phyloP scores from a whole-genome alignment of 2,888 invertebrate genomes.

The Ormyrus thymus region DNA sequence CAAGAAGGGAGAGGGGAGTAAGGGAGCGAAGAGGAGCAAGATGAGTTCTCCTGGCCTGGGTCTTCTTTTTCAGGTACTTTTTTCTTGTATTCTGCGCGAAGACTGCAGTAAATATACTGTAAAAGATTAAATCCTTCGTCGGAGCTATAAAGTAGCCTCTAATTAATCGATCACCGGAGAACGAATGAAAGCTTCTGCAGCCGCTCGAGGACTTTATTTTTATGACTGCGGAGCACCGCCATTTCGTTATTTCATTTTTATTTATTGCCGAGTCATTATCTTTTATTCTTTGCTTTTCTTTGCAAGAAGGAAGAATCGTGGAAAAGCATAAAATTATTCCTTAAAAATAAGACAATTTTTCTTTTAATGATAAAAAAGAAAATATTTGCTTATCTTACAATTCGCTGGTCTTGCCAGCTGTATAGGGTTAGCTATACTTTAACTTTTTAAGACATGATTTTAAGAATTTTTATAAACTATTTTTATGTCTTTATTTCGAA shows the following conservation, averaged over 20 bases:
- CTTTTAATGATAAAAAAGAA: too few relatives aligned
- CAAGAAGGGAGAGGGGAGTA: constrained; percentile 3
- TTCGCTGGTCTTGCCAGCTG: too few relatives aligned
- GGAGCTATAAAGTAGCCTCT: constrained; percentile 29
- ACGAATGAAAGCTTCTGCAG: constrained; percentile 25
- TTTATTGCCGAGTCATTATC: constrained; percentile 9
- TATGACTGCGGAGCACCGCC: constrained; percentile 23
- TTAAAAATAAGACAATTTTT: too few relatives aligned
- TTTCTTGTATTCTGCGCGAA: not conserved
- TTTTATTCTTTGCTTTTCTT: too few relatives aligned
- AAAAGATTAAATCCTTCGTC: constrained; percentile 33
- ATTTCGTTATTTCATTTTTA: constrained; percentile 31
- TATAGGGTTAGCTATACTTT: too few relatives aligned
- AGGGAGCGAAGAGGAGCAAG: constrained; percentile 13
- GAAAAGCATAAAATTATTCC: too few relatives aligned
- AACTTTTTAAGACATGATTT: too few relatives aligned
- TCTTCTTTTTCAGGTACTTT: not conserved
- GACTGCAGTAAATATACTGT: constrained; percentile 24
- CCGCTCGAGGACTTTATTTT: constrained; percentile 26
- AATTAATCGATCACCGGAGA: constrained; percentile 44
- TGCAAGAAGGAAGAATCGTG: too few relatives aligned
- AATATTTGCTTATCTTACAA: too few relatives aligned
- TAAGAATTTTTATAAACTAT: too few relatives aligned
- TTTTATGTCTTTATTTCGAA: too few relatives aligned
- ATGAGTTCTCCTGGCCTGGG: not conserved